These are phyloP conservation scores for Pentamera pediparva DNA, from an alignment of 53 echinoderm and acorn worm species.

Conservation along the genomic window DNA sequence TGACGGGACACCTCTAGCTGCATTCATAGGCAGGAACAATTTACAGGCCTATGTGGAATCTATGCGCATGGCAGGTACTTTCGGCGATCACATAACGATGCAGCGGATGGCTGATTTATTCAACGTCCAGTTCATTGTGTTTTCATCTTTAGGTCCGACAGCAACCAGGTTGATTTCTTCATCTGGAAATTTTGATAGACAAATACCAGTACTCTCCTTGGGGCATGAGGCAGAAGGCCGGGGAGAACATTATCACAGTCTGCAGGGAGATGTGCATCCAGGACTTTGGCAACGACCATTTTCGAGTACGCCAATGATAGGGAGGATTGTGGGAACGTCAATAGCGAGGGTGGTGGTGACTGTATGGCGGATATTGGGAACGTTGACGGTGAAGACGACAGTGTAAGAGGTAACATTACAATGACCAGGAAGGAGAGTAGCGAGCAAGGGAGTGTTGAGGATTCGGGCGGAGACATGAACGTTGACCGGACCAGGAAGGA, in stretches of 20 bases:
- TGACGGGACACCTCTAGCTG: not conserved
- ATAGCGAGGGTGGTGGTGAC: not conserved
- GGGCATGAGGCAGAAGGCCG: slow-evolving; percentile 25
- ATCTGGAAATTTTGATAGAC: not conserved
- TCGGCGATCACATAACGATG: slow-evolving; percentile 21
- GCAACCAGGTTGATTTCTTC: slow-evolving; percentile 6
- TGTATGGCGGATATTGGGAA: not conserved
- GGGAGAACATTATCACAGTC: slow-evolving; percentile 27
- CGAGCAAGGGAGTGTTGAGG: no score
- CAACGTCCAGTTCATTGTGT: slow-evolving; percentile 15
- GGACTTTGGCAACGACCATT: not conserved
- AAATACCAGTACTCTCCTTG: not conserved
- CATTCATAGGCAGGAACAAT: not conserved
- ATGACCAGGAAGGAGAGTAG: not conserved
- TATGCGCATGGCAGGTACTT: slow-evolving; percentile 9
- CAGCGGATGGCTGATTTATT: slow-evolving; percentile 14
- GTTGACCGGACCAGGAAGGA: no score
- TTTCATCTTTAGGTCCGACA: slow-evolving; percentile 10
- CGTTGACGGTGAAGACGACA: not conserved
- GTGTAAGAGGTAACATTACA: not conserved
- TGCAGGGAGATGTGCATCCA: not conserved
- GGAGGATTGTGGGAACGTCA: not conserved
- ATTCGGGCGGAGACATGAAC: no score
- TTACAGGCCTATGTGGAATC: not conserved
- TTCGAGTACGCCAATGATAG: not conserved